Evolutionary conservation across 2,797 vertebrate species (phyloP), one percentile per base, ranked within the genome.

Genomic region (Anolis apletophallus): DNA sequence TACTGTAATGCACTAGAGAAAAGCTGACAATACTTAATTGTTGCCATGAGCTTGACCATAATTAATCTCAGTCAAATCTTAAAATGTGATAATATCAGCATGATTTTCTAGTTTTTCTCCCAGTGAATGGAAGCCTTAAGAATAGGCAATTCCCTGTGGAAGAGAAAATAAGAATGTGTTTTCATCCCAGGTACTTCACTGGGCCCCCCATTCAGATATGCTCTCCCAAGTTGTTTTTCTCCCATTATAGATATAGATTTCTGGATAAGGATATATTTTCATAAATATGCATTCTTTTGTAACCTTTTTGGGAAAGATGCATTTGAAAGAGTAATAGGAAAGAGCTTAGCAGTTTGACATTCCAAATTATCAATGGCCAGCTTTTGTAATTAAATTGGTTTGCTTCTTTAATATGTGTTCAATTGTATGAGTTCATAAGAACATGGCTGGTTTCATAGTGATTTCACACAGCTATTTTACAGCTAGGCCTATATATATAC

Each of bases 11-110:
- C n/a, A 87, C 61, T 71, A 77, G 21, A 52, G 5, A 79, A 69
- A 16, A 64, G 21, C 26, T 72, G 40, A 55, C n/a, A 87, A 87
- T 23, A n/a, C 14, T 77, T 78, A 59, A 78, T 83, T 36, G 32
- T 34, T 46, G 73, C 29, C 82, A 40, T 71, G 54, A 81, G 29
- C 77, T 75, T 83, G 54, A 77, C 55, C 77, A 57, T 77, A 77
- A 71, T 78, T 87, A 71, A 57, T 77, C 61, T 77, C 80, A 83
- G 78, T 87, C 61, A 77, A 77, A 77, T 59, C 34, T 77, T 52
- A 77, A 69, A 26, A 87, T 13, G 57, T 23, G n/a, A 74, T 54
- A 23, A 67, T 81, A 64, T 32, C 34, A 77, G 52, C 54, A 76
- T 71, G 17, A 36, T 71, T 78, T 32, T 19, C 26, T 2, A 26